Conservation (phyloP, 1,140 invertebrate species). For the Contarinia nasturtii region DNA sequence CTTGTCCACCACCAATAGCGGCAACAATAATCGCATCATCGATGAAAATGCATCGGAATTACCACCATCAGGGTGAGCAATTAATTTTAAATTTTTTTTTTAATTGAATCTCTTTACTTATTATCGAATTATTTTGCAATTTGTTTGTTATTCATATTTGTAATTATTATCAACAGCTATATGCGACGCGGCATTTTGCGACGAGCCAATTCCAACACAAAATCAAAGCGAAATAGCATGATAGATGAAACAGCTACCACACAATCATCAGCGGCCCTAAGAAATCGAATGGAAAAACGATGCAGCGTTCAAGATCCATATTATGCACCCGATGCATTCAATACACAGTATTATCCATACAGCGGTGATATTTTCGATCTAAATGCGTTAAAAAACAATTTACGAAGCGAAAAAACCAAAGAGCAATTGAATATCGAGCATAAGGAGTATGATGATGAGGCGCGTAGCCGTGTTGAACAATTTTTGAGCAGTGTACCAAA, state of each 20-base stretch:
- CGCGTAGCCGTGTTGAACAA: conserved; percentile 17
- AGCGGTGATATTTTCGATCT: conserved; percentile 28
- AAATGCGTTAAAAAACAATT: conserved; percentile 17
- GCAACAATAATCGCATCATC: conserved; percentile 37
- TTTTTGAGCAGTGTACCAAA: conserved; percentile 19
- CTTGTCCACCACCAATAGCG: conserved; percentile 24
- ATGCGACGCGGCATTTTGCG: conserved; percentile 23
- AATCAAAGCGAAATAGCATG: conserved; percentile 56
- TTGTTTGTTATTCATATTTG: too few species aligned
- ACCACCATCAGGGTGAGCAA: conserved; percentile 35
- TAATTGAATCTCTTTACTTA: conserved; percentile 20
- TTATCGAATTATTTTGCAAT: conserved; percentile 32
- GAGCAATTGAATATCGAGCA: background rate
- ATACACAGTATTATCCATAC: conserved; percentile 26
- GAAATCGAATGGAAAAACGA: conserved; percentile 38
- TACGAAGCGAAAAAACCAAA: conserved; percentile 4
- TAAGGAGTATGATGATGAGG: conserved; percentile 14
- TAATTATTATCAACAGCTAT: conserved; percentile 8
- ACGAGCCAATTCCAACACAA: conserved; percentile 33
- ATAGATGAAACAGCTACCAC: conserved; percentile 47
- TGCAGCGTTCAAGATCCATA: conserved; percentile 53
- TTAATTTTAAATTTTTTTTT: too few species aligned
- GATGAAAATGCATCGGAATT: conserved; percentile 41
- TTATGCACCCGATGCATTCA: conserved; percentile 37
- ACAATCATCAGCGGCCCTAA: conserved; percentile 25